Conservation (phyloP, 2,113 vertebrate species). For the Oncorhynchus mykiss region DNA sequence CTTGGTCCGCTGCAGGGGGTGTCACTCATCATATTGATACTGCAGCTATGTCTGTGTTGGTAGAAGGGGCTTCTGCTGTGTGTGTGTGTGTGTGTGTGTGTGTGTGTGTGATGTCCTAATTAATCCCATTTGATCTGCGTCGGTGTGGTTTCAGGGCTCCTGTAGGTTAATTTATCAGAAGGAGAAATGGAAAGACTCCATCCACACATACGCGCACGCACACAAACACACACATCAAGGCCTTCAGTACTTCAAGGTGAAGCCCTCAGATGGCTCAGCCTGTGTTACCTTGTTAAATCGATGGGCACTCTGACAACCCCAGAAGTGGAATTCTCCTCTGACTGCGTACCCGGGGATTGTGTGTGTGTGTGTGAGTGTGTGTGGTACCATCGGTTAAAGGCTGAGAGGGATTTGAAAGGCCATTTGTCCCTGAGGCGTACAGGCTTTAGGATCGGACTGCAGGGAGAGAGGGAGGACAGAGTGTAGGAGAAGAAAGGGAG, state of each 20-base stretch:
- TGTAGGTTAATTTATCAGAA: constrained; percentile 60
- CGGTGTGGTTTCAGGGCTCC: constrained; percentile 39
- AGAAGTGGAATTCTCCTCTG: constrained; percentile 46
- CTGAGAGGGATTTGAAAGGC: constrained; percentile 4
- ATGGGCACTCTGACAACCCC: constrained; percentile 54
- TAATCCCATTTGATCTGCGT: constrained; percentile 49
- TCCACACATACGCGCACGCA: not conserved
- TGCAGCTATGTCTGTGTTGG: constrained; percentile 13
- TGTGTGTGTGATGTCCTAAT: constrained; percentile 50
- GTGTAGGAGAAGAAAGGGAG: not conserved
- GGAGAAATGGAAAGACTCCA: constrained; percentile 13
- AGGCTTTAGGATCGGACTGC: not conserved
- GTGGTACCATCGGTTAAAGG: not conserved
- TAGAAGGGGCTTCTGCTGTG: not conserved
- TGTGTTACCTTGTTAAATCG: constrained; percentile 68
- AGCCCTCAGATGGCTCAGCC: constrained; percentile 59
- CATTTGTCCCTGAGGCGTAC: constrained; percentile 9
- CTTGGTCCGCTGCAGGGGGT: constrained; percentile 50
- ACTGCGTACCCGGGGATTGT: constrained; percentile 9
- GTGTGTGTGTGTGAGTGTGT: not conserved
- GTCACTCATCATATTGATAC: constrained; percentile 61
- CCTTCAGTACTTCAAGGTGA: constrained; percentile 60
- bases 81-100: not conserved
- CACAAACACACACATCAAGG: constrained; percentile 31
- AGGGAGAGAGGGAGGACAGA: not conserved